Percentiles rank a stretch among this genome's conserved stretches.
Evolutionary conservation across 2,113 vertebrate species (phyloP).

Genomic region (Tichodroma muraria): DNA sequence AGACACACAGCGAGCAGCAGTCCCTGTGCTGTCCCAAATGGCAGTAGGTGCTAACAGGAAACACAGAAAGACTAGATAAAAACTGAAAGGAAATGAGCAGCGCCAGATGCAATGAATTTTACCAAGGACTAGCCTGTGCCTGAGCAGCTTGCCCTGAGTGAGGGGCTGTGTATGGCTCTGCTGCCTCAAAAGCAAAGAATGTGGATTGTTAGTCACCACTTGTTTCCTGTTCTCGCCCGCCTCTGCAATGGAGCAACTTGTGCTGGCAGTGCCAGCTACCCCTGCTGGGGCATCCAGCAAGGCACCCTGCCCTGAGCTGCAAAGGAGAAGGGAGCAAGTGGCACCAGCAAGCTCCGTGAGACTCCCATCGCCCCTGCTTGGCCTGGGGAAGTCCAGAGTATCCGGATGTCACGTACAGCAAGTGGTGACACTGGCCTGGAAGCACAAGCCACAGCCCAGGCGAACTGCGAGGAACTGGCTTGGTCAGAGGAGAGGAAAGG

Average conservation of each 20-base stretch:
- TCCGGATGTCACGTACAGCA: neutral
- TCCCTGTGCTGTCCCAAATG: neutral
- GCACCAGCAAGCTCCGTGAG: rapidly evolving
- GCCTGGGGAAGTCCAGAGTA: neutral
- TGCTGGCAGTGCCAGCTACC: neutral
- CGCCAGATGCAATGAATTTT: neutral
- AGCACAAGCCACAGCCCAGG: neutral
- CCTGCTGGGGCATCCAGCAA: neutral
- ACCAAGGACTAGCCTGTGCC: neutral
- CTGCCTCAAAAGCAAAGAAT: neutral
- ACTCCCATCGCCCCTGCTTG: neutral
- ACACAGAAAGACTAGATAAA: constrained; percentile 51
- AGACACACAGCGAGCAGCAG: neutral
- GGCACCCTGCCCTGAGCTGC: neutral
- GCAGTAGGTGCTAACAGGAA: constrained; percentile 24
- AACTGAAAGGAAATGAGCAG: constrained; percentile 38
- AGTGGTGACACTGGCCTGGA: neutral
- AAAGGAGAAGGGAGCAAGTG: neutral
- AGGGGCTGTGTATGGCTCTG: neutral
- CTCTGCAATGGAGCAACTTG: neutral
- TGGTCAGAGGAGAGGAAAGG: neutral
- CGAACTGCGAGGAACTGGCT: neutral
- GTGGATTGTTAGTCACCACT: neutral
- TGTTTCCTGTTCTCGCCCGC: neutral
- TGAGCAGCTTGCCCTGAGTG: neutral